Evolutionary conservation across 2,888 invertebrate genomes (phyloP), one percentile per base, ranked within the genome.

Genomic region (Stratiomys singularior): DNA sequence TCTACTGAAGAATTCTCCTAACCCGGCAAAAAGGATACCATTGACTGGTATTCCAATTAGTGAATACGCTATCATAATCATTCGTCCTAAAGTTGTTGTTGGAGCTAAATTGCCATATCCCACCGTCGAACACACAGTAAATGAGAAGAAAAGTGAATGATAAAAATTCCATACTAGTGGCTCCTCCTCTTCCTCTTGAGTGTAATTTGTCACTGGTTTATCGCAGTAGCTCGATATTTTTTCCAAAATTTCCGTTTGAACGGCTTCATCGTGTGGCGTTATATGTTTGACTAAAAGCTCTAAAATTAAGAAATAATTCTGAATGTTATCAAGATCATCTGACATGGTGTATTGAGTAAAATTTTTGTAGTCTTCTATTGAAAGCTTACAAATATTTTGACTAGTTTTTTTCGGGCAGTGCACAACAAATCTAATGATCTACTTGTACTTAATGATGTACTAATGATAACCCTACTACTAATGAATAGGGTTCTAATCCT

Each of bases 51-150:
- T 87, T 7, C 97, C 97, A 81, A 97, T 91, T 56, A 96, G 88
- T 1, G 93, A 95, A 85, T 97, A 97, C 82, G 94, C 91, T 82
- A 97, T 95, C 92, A 96, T 96, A 81, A 96, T 90, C 80, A 95
- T 91, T 81, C 95, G 91, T 9, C 95, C 93, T 56, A 93, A 88
- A 80, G 91, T 91, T 0, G 94, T 94, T 0, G 94, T 93, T 0
- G 97, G 96, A 0, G 95, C 92, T 83, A 97, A 88, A 86, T 97
- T 96, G 67, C 97, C 97, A 86, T 96, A 97, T 67, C 96, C 97
- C 82, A 97, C 95, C 5, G 96, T 97, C 84, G 95, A 96, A 84
- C 96, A 94, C 72, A 96, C 95, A 18, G 96, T 96, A 82, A 96
- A 93, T 3, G 96, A 93, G 86, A 96, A 96, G 88, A 96, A 96